These are phyloP conservation scores for Pecten maximus DNA, from an alignment of 2,888 invertebrate species.

Conservation along the genomic window DNA sequence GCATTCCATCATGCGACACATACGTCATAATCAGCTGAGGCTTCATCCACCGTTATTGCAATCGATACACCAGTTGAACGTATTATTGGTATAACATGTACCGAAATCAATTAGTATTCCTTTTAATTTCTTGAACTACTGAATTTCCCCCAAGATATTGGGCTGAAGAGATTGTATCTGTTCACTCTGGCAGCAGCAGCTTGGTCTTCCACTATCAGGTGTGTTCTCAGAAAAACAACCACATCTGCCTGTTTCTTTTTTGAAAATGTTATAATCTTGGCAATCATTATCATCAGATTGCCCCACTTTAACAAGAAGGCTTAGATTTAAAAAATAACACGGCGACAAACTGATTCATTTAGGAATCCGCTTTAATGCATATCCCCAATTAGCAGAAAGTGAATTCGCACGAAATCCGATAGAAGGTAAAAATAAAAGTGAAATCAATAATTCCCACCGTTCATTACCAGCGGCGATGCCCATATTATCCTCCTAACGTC, in stretches of 20 bases:
- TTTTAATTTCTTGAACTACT: background rate
- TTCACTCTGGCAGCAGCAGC: background rate
- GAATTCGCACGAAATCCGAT: background rate
- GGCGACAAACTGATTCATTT: background rate
- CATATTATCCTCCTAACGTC: background rate
- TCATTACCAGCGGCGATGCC: background rate
- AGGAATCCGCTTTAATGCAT: background rate
- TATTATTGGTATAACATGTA: background rate
- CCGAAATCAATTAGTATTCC: background rate
- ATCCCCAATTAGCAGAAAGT: background rate
- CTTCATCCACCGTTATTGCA: too few relatives aligned
- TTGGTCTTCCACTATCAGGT: background rate
- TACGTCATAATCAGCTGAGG: too few relatives aligned
- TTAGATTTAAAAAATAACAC: background rate
- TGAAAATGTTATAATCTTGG: background rate
- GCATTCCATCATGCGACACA: too few relatives aligned
- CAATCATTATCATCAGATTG: background rate
- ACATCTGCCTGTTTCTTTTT: background rate
- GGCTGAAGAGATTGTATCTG: background rate
- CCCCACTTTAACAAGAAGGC: background rate
- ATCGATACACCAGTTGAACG: background rate
- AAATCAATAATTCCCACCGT: background rate
- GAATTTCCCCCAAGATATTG: background rate
- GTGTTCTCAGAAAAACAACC: background rate
- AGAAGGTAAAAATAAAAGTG: background rate